Percentiles rank a stretch among this genome's conserved stretches.
These are phyloP conservation scores for Limosa lapponica DNA, from an alignment of 2,797 vertebrate species.

Conservation along the genomic window DNA sequence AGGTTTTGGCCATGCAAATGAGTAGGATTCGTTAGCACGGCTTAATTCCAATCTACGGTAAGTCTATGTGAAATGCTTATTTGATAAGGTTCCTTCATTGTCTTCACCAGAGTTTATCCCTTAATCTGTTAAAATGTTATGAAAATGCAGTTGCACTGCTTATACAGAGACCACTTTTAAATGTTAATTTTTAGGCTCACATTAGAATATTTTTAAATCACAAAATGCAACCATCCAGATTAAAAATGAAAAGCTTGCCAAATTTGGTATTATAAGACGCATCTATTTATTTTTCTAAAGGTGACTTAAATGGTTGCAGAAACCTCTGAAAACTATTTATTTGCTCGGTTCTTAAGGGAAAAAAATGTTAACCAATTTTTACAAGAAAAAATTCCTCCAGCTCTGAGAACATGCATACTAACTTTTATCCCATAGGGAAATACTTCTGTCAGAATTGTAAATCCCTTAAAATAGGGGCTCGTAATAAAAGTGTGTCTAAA, in stretches of 20 bases:
- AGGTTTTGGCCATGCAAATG: constrained; percentile 74
- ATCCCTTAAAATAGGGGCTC: constrained; percentile 56
- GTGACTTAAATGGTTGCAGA: constrained; percentile 58
- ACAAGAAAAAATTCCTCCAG: constrained; percentile 49
- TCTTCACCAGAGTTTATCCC: constrained; percentile 74
- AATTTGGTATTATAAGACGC: constrained; percentile 40
- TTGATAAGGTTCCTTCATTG: constrained; percentile 80
- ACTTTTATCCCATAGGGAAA: constrained; percentile 55
- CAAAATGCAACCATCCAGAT: constrained; percentile 53
- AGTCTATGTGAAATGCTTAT: constrained; percentile 80
- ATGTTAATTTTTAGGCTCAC: constrained; percentile 69
- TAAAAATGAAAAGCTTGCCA: constrained; percentile 46
- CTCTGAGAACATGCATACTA: constrained; percentile 36
- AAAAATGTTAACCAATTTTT: constrained; percentile 53
- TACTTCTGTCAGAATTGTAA: constrained; percentile 61
- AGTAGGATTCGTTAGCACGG: constrained; percentile 73
- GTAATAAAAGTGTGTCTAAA: constrained; percentile 57
- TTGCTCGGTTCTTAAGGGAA: constrained; percentile 21
- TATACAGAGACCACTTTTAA: constrained; percentile 74
- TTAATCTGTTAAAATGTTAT: constrained; percentile 77
- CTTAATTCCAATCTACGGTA: constrained; percentile 73
- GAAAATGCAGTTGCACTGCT: constrained; percentile 75
- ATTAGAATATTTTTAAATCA: constrained; percentile 58
- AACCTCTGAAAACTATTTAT: constrained; percentile 52
- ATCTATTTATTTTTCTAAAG: constrained; percentile 63